Conservation (phyloP, 2,797 vertebrate species). For the Sebastes steindachneri region DNA sequence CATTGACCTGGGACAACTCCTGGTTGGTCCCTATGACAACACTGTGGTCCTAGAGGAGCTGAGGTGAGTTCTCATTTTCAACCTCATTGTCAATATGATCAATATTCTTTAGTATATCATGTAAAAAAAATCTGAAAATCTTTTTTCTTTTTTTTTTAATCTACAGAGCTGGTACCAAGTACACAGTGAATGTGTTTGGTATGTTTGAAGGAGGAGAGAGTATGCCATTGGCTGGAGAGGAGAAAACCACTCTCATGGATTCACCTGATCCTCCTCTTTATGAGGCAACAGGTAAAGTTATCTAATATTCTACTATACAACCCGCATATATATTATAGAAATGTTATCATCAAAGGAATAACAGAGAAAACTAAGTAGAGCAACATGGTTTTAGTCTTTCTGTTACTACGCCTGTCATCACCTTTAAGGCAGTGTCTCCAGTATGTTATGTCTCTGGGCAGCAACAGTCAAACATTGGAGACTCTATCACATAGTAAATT, state of each 20-base stretch:
- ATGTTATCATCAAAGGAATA: background rate
- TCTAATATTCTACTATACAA: background rate
- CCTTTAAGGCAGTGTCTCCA: slow-evolving; percentile 21
- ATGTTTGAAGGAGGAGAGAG: slow-evolving; percentile 98
- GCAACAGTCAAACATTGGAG: slow-evolving; percentile 44
- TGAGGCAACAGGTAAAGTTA: slow-evolving; percentile 70
- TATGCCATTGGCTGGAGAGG: slow-evolving; percentile 93
- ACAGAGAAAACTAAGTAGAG: background rate
- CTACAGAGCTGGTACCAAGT: slow-evolving; percentile 93
- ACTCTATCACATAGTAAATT: slow-evolving; percentile 40
- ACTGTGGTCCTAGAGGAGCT: slow-evolving; percentile 97
- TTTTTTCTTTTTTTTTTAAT: background rate
- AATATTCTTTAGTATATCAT: background rate
- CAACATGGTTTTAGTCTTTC: background rate
- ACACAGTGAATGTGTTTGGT: slow-evolving; percentile 95
- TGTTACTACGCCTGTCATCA: slow-evolving; percentile 3
- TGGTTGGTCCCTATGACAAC: slow-evolving; percentile 95
- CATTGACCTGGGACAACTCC: slow-evolving; percentile 87
- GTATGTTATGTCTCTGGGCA: slow-evolving; percentile 39
- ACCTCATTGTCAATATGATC: background rate
- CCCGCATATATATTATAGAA: background rate
- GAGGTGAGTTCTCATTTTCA: slow-evolving; percentile 79
- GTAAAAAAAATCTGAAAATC: background rate
- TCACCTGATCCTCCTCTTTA: slow-evolving; percentile 77
- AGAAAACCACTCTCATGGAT: slow-evolving; percentile 95